Evolutionary conservation across 2,113 vertebrate species (phyloP).

Genomic region (Marcusenius ussheri): DNA sequence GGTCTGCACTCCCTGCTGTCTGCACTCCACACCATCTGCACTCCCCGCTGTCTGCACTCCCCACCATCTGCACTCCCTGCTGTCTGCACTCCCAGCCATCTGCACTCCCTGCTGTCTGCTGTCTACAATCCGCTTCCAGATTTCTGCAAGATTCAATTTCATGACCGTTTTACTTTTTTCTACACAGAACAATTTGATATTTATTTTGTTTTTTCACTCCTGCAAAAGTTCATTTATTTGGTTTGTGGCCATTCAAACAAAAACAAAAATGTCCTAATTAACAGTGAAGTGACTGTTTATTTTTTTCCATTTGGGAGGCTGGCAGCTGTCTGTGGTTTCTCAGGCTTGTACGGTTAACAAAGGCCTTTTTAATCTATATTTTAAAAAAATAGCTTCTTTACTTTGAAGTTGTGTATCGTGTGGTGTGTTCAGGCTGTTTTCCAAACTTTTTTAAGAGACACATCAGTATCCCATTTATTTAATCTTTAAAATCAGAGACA

Average conservation of each 20-base stretch:
- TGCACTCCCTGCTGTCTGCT: too few relatives aligned
- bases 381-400: background rate
- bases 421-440: background rate
- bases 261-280: background rate
- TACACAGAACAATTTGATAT: background rate
- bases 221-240: background rate
- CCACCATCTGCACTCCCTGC: too few relatives aligned
- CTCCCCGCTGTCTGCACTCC: too few relatives aligned
- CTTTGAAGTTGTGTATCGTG: background rate
- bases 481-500: background rate
- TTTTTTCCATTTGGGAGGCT: background rate
- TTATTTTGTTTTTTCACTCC: background rate
- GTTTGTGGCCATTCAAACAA: background rate
- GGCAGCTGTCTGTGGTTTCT: background rate
- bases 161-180: background rate
- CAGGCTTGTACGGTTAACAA: background rate
- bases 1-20: too few relatives aligned
- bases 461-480: background rate
- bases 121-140: background rate
- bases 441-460: background rate
- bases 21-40: too few relatives aligned
- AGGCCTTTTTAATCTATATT: background rate
- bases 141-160: background rate
- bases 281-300: background rate
- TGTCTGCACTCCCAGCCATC: fast-evolving